These are phyloP conservation scores for Epizoanthus rinbou DNA, from an alignment of 92 coral and sea anemone genomes.

Conservation along the genomic window DNA sequence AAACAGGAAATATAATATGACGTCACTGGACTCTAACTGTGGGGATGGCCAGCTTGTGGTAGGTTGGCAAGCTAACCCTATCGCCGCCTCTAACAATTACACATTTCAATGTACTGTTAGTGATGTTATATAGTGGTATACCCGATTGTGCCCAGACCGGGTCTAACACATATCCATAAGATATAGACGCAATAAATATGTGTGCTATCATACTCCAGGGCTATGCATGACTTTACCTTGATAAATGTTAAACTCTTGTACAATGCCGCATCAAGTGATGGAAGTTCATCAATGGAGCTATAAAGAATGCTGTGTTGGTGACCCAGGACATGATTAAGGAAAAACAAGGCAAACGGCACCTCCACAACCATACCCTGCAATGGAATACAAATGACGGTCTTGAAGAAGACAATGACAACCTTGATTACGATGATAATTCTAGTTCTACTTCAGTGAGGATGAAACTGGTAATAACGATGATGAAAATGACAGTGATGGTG, in stretches of 20 bases:
- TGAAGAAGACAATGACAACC: background rate
- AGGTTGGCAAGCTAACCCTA: no score
- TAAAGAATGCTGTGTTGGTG: constrained; percentile 90
- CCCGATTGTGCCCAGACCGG: no score
- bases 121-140: no score
- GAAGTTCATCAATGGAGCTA: constrained; percentile 97
- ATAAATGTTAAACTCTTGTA: constrained; percentile 92
- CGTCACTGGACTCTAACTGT: no score
- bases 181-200: no score
- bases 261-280: constrained; percentile 91
- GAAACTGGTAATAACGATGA: background rate
- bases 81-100: no score
- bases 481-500: background rate
- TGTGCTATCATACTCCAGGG: no score
- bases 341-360: constrained; percentile 94
- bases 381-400: background rate
- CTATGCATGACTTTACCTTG: constrained; percentile 60
- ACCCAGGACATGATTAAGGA: constrained; percentile 88
- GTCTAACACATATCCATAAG: no score
- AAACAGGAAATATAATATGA: no score
- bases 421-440: background rate
- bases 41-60: no score
- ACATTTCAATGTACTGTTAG: no score
- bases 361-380: constrained; percentile 95
- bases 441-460: background rate